A percentile compares a stretch with the other conserved stretches of the same genome.
Evolutionary conservation across 2,888 invertebrate species (phyloP).

Genomic region (Phyllotreta striolata): DNA sequence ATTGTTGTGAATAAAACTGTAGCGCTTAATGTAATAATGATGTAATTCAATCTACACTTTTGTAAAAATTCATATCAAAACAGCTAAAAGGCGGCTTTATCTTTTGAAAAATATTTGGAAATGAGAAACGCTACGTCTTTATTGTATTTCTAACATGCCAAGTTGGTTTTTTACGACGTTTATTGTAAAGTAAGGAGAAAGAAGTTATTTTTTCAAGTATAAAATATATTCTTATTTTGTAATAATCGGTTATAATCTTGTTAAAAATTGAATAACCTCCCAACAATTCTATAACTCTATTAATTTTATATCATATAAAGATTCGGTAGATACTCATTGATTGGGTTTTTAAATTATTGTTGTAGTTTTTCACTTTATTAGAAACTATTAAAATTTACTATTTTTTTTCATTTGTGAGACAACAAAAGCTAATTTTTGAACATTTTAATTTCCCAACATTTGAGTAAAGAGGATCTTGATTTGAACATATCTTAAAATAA

Average conservation of each 20-base stretch:
- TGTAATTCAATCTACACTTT: slow-evolving; percentile 15
- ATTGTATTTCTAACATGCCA: neutral
- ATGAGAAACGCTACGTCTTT: neutral
- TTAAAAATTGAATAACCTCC: neutral
- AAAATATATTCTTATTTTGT: neutral
- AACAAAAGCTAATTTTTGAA: no score
- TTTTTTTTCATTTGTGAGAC: no score
- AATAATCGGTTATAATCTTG: neutral
- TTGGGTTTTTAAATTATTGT: no score
- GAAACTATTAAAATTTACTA: no score
- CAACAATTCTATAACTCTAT: slow-evolving; percentile 5
- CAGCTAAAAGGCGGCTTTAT: slow-evolving; percentile 16
- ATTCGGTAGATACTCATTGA: no score
- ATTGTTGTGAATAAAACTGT: slow-evolving; percentile 28
- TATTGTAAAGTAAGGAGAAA: no score
- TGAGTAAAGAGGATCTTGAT: no score
- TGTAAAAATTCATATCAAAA: slow-evolving; percentile 22
- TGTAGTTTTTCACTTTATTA: no score
- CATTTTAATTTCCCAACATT: no score
- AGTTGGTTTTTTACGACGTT: neutral
- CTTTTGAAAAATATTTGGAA: slow-evolving; percentile 8
- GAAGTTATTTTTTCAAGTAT: no score
- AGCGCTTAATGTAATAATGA: slow-evolving; percentile 23
- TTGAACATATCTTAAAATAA: no score
- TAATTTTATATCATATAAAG: neutral